These are phyloP conservation scores for Anguilla anguilla DNA, from an alignment of 2,797 vertebrate species.

Conservation along the genomic window DNA sequence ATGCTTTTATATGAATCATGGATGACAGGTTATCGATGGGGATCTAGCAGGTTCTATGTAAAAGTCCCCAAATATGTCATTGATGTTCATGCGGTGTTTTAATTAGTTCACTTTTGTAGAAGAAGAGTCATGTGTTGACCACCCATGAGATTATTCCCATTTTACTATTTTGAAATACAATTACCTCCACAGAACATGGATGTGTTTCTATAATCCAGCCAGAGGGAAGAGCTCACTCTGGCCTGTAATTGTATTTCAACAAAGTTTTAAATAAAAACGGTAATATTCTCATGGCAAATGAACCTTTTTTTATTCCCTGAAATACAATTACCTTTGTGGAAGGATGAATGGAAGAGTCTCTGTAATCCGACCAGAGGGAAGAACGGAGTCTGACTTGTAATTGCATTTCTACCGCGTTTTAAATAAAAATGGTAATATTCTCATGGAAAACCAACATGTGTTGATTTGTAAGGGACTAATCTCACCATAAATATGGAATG, in stretches of 20 bases:
- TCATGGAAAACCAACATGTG: not conserved
- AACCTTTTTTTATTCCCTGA: constrained; percentile 10
- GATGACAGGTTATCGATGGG: not conserved
- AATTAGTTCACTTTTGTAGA: not conserved
- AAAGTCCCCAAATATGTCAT: not conserved
- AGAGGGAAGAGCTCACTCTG: not conserved
- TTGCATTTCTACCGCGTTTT: not conserved
- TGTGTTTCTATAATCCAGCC: not conserved
- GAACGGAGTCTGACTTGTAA: not conserved
- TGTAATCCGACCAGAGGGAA: not conserved
- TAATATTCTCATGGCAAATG: not conserved
- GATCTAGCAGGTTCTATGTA: not conserved
- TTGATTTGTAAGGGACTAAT: not conserved
- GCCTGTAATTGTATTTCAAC: not conserved
- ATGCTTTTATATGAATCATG: not conserved
- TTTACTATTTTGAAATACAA: not conserved
- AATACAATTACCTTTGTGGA: constrained; percentile 10
- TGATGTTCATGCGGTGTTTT: not conserved
- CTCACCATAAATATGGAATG: not conserved
- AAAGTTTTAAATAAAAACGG: constrained; percentile 7
- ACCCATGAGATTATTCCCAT: not conserved
- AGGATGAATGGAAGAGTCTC: not conserved
- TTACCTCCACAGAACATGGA: constrained; percentile 3
- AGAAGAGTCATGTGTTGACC: not conserved
- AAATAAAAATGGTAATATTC: constrained; percentile 7